Evolutionary conservation across 1,140 invertebrate species (phyloP).

Genomic region (Drosophila jambulina): DNA sequence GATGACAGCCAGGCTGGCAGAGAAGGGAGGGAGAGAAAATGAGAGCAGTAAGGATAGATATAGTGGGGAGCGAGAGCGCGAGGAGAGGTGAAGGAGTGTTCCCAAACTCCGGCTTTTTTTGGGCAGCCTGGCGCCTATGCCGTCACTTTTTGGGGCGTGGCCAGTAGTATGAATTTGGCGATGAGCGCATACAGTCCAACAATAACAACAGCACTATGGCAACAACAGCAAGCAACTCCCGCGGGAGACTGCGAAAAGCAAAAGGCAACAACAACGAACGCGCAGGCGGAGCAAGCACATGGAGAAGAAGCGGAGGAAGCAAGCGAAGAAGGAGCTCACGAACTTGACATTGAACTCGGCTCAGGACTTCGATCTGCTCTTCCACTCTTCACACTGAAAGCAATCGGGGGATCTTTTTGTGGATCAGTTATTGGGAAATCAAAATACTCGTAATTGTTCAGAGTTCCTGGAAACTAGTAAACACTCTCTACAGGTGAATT

Average conservation of each 20-base stretch:
- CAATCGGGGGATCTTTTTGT: neutral
- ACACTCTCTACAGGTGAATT: neutral
- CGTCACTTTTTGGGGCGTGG: slow-evolving; percentile 67
- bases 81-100: neutral
- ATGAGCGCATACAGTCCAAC: slow-evolving; percentile 55
- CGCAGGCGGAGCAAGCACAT: neutral
- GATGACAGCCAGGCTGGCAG: neutral
- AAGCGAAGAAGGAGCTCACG: slow-evolving; percentile 16
- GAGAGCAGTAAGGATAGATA: neutral
- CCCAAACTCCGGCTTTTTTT: slow-evolving; percentile 24
- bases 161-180: slow-evolving; percentile 16
- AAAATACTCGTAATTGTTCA: neutral
- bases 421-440: neutral
- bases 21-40: neutral
- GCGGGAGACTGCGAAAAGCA: neutral
- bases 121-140: slow-evolving; percentile 51
- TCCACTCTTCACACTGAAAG: neutral
- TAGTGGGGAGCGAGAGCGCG: neutral
- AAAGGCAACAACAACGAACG: neutral
- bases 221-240: slow-evolving; percentile 20
- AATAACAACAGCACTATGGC: slow-evolving; percentile 11
- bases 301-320: neutral
- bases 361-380: slow-evolving; percentile 1
- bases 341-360: slow-evolving; percentile 70
- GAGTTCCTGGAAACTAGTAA: too few species aligned